Conservation (phyloP, 2,888 invertebrate species). For the Chironomus riparius region DNA sequence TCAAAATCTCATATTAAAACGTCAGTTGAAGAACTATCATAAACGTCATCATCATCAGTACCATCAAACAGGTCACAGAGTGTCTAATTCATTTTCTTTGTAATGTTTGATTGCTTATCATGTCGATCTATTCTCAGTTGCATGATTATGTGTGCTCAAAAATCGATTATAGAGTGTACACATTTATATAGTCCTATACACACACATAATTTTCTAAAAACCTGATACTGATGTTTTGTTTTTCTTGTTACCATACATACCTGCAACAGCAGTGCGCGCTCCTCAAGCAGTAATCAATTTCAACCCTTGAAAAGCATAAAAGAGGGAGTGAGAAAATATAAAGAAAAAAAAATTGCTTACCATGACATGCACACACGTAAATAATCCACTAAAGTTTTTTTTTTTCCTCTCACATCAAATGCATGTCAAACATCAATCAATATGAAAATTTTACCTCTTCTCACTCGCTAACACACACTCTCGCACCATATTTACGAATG, state of each 20-base stretch:
- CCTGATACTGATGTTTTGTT: background rate
- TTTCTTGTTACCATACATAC: background rate
- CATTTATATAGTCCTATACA: background rate
- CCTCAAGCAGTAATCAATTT: conserved; percentile 22
- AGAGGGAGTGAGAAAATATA: background rate
- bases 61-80: background rate
- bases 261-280: background rate
- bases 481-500: too few relatives aligned
- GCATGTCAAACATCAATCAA: conserved; percentile 26
- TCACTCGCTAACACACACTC: background rate
- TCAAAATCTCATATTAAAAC: too few relatives aligned
- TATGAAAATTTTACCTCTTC: background rate
- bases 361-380: conserved; percentile 18
- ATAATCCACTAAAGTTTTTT: background rate
- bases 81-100: background rate
- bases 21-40: background rate
- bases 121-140: background rate
- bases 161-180: background rate
- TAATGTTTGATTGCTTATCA: background rate
- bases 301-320: background rate
- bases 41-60: background rate
- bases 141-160: background rate
- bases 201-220: background rate
- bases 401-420: background rate
- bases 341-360: background rate